These are phyloP conservation scores for Ennomos quercinarius DNA, from an alignment of 2,888 invertebrate genomes.

Conservation along the genomic window DNA sequence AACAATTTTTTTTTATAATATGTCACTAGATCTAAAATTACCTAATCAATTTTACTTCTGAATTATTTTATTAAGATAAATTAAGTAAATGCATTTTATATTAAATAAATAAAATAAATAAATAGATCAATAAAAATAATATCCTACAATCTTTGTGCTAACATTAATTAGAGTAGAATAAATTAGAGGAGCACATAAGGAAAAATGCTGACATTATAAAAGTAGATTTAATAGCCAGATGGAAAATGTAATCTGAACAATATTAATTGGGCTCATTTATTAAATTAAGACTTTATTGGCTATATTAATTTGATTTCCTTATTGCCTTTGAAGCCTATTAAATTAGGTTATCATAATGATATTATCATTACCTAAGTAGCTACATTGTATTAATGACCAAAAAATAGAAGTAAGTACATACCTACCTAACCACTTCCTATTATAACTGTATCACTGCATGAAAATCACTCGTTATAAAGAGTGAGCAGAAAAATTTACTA, in stretches of 20 bases:
- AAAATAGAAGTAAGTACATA: background rate
- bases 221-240: background rate
- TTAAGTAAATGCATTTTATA: too few species aligned
- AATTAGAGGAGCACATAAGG: background rate
- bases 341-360: slow-evolving; percentile 6
- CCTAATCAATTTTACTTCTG: too few species aligned
- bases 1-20: too few species aligned
- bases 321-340: slow-evolving; percentile 4
- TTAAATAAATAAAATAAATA: too few species aligned
- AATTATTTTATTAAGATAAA: too few species aligned
- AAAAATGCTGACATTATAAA: slow-evolving; percentile 3
- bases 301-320: slow-evolving; percentile 11
- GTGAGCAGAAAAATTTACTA: too few species aligned
- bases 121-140: too few species aligned
- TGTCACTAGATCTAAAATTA: too few species aligned
- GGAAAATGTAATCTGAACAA: slow-evolving; percentile 9
- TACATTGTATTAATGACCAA: background rate
- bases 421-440: background rate
- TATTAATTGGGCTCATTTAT: slow-evolving; percentile 19
- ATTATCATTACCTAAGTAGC: slow-evolving; percentile 1
- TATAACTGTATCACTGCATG: too few species aligned
- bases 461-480: too few species aligned
- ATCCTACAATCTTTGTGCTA: too few species aligned
- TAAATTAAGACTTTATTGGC: slow-evolving; percentile 10
- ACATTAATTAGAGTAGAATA: too few species aligned